phyloP scores from a whole-genome alignment of 1,140 invertebrate species.

The Meloidogyne hapla region DNA sequence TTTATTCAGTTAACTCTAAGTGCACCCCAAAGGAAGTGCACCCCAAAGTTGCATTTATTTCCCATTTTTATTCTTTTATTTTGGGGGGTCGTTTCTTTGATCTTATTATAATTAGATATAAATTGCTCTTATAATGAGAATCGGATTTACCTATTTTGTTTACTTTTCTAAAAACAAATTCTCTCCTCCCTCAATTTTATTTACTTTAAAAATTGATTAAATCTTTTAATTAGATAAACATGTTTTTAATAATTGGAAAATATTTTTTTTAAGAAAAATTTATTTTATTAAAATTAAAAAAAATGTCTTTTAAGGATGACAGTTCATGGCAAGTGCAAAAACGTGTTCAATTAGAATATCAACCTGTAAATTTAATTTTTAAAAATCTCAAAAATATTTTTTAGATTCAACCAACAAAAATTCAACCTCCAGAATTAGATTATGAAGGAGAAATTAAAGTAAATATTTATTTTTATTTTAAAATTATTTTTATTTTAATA shows the following conservation, averaged over 20 bases:
- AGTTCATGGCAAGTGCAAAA: slow-evolving; percentile 44
- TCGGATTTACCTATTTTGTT: too few relatives aligned
- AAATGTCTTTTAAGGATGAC: slow-evolving; percentile 39
- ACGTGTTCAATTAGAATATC: slow-evolving; percentile 45
- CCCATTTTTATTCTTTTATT: too few relatives aligned
- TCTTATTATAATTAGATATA: too few relatives aligned
- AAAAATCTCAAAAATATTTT: slow-evolving; percentile 9
- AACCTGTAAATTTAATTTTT: slow-evolving; percentile 14
- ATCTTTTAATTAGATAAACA: too few relatives aligned
- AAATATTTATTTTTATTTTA: slow-evolving; percentile 10
- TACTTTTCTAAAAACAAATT: too few relatives aligned
- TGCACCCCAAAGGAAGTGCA: too few relatives aligned
- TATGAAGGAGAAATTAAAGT: slow-evolving; percentile 41
- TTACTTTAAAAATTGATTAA: too few relatives aligned
- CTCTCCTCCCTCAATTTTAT: too few relatives aligned
- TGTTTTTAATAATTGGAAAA: not conserved
- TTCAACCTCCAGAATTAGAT: slow-evolving; percentile 45
- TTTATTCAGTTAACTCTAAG: too few relatives aligned
- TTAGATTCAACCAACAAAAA: slow-evolving; percentile 39
- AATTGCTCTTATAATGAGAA: too few relatives aligned
- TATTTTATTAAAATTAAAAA: not conserved
- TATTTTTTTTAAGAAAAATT: not conserved
- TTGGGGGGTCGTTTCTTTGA: too few relatives aligned
- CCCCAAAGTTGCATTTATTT: too few relatives aligned
- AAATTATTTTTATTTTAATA: not conserved